phyloP scores from a whole-genome alignment of 2,113 vertebrate species.

The Bolborhynchus lineola region DNA sequence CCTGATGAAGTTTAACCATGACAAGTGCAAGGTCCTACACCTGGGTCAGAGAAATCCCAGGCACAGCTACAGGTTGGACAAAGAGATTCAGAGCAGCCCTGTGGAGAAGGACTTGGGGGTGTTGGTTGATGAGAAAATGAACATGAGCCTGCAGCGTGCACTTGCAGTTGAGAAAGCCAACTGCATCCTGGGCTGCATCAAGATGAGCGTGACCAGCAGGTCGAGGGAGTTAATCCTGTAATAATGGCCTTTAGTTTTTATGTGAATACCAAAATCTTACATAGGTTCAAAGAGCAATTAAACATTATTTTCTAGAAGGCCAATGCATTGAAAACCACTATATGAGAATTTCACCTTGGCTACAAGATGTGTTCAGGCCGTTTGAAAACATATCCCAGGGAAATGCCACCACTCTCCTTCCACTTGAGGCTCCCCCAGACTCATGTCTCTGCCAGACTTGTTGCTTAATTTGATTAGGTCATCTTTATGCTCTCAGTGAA shows the following conservation, averaged over 20 bases:
- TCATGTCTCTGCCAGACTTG: neutral
- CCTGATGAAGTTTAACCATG: too few species aligned
- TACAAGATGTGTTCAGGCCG: neutral
- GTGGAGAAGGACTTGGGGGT: too few species aligned
- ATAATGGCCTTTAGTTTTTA: neutral
- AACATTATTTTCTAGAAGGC: neutral
- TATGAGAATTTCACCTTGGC: neutral
- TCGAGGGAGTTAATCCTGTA: neutral
- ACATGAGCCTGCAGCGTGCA: too few species aligned
- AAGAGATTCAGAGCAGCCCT: too few species aligned
- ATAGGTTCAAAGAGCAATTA: neutral
- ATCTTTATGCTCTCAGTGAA: neutral
- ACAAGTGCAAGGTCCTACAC: too few species aligned
- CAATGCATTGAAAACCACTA: neutral
- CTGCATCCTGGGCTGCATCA: too few species aligned
- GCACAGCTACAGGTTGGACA: too few species aligned
- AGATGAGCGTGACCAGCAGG: too few species aligned
- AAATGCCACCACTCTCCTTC: neutral
- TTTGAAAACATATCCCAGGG: neutral
- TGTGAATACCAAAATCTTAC: neutral
- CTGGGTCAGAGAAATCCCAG: too few species aligned
- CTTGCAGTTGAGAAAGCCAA: too few species aligned
- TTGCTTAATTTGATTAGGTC: neutral
- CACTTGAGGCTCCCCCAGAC: neutral
- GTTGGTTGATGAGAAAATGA: too few species aligned